Percentiles rank a stretch among this genome's conserved stretches.
These are phyloP conservation scores for Molorchus minor DNA, from an alignment of 2,888 invertebrate genomes.

Conservation along the genomic window DNA sequence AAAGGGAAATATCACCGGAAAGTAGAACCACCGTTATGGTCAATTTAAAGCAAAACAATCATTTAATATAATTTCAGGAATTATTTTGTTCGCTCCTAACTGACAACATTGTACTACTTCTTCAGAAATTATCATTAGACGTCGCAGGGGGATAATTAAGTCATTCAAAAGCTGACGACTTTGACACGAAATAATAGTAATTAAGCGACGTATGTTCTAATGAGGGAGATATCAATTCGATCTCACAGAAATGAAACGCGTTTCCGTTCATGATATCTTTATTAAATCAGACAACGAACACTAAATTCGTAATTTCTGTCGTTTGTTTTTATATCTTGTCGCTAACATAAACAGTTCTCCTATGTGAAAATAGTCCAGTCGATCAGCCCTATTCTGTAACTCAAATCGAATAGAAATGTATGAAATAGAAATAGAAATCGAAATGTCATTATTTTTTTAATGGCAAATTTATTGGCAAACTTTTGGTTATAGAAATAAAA, in stretches of 20 bases:
- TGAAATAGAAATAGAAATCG: too few species aligned
- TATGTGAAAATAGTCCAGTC: too few species aligned
- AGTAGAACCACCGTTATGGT: constrained; percentile 2
- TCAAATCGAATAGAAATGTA: too few species aligned
- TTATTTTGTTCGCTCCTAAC: constrained; percentile 16
- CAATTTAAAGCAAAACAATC: constrained; percentile 17
- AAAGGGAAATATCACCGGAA: neutral
- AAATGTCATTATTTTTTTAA: too few species aligned
- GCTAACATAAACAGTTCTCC: too few species aligned
- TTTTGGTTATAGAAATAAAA: too few species aligned
- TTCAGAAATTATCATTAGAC: constrained; percentile 7
- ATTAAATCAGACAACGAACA: constrained; percentile 15
- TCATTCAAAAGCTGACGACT: constrained; percentile 43
- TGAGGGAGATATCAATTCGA: constrained; percentile 35
- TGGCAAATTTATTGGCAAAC: too few species aligned
- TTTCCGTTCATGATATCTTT: constrained; percentile 11
- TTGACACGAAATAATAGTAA: constrained; percentile 42
- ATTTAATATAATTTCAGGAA: constrained; percentile 20
- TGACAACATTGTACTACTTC: constrained; percentile 10
- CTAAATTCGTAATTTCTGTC: constrained; percentile 17
- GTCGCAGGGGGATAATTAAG: constrained; percentile 36
- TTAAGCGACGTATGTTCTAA: constrained; percentile 42
- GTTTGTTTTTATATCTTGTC: constrained; percentile 2
- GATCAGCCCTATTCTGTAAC: too few species aligned
- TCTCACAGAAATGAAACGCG: constrained; percentile 17